Percentiles rank a stretch among this genome's conserved stretches.
phyloP scores from a whole-genome alignment of 2,797 vertebrate genomes.

The Squalus acanthias region DNA sequence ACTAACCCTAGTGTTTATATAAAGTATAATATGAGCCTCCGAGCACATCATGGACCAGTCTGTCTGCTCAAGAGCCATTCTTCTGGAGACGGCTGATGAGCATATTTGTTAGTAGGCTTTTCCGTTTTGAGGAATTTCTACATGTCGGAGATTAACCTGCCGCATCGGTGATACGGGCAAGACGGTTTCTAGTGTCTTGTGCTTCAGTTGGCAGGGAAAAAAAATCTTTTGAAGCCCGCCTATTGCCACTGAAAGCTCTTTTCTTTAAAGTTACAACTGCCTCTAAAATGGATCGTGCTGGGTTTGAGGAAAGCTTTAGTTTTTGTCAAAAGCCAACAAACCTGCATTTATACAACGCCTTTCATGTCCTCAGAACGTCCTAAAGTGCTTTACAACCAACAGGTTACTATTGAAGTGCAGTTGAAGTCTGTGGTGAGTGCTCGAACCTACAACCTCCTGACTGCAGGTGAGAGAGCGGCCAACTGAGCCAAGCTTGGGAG shows the following conservation, averaged over 20 bases:
- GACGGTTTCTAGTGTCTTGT: too few species aligned
- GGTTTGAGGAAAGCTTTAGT: not conserved
- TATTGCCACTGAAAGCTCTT: not conserved
- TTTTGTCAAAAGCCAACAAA: not conserved
- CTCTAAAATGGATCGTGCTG: not conserved
- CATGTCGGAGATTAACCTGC: not conserved
- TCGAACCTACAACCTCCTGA: not conserved
- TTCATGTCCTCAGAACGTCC: not conserved
- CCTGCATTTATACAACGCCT: not conserved
- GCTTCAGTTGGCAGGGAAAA: not conserved
- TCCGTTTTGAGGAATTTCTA: not conserved
- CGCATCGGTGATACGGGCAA: not conserved
- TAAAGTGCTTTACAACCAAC: not conserved
- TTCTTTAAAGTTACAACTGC: not conserved
- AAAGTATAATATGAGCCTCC: not conserved
- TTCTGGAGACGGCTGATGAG: not conserved
- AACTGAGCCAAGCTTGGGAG: not conserved
- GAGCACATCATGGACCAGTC: too few species aligned
- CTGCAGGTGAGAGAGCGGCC: not conserved
- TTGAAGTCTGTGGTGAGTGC: not conserved
- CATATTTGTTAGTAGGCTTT: not conserved
- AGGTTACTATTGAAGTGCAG: not conserved
- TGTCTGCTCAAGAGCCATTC: not conserved
- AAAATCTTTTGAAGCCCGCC: too few species aligned
- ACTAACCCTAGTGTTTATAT: not conserved